Conservation (phyloP, 2,113 vertebrate species). For the Rattus norvegicus region DNA sequence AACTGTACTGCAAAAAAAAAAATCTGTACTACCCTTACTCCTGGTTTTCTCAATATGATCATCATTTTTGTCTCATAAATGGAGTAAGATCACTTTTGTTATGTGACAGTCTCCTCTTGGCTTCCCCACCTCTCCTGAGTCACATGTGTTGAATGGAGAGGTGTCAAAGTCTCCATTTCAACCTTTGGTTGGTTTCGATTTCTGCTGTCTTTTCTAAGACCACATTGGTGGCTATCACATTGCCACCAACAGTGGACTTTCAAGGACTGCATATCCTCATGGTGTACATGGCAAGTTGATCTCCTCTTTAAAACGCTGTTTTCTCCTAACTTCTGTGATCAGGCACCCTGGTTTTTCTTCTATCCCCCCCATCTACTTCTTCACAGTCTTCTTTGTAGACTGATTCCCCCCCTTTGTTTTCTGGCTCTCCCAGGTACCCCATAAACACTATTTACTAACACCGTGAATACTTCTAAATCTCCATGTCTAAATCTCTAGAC, state of each 20-base stretch:
- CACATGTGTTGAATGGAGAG: neutral
- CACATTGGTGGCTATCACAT: neutral
- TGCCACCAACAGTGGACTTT: neutral
- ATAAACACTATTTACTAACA: neutral
- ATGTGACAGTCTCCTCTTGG: neutral
- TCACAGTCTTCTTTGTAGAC: neutral
- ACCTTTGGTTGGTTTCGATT: neutral
- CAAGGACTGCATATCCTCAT: neutral
- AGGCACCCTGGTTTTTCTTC: neutral
- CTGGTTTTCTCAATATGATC: neutral
- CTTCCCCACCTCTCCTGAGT: neutral
- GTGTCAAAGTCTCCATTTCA: neutral
- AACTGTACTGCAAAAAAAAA: neutral
- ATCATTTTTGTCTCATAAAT: neutral
- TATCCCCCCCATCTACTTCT: neutral
- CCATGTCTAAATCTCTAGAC: neutral
- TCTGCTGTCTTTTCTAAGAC: neutral
- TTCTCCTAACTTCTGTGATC: neutral
- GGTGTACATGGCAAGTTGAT: neutral
- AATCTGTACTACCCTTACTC: neutral
- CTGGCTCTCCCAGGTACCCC: neutral
- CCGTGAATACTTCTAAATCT: neutral
- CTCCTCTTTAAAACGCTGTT: neutral
- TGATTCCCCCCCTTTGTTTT: no score
- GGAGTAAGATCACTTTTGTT: no score